Evolutionary conservation across 2,797 vertebrate species (phyloP), one percentile per base, ranked within the genome.

Genomic region (Poecilia picta): DNA sequence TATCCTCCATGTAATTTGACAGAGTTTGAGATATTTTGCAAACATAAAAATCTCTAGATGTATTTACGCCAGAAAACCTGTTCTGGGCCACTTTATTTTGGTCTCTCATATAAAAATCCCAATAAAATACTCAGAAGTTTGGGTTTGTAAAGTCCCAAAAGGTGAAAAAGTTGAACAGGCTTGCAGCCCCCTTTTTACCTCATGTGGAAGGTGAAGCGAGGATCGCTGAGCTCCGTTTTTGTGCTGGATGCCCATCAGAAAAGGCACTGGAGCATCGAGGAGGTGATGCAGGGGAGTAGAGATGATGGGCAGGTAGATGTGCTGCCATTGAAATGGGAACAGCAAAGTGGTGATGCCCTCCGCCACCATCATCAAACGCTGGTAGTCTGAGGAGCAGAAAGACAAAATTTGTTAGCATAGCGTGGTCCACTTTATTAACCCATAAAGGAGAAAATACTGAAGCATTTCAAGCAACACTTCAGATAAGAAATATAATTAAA

Each of bases 321-420:
- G 98, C 86, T 99, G 98, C 98, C 98, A 99, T 81, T 99, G 98
- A 93, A 99, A 99, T 0, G 98, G 98, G 95, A 99, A 99, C 43
- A 99, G 94, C 80, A 99, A 95, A 0, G 97, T 97, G 0, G 96
- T 97, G 94, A 99, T 94, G 51, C 98, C 96, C 89, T 99, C 98
- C 0, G 98, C 98, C 83, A 99, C 97, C 0, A 96, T 98, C 98
- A 99, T 99, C 92, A 99, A 92, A 39, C 97, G 97, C 85, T 99
- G 98, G 89, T 98, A 99, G 94, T 99, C 98, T 99, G 91, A 66
- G 80, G 41, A 75, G 45, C 77, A 8, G 18, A 1, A 41, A 73
- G 13, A 39, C n/a, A 51, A 71, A 20, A 62, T 28, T 33, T n/a
- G 73, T 76, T 2, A 31, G n/a, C 12, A 73, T 41, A 1, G 64